phyloP scores from a whole-genome alignment of 2,113 vertebrate species.

The Felis catus region DNA sequence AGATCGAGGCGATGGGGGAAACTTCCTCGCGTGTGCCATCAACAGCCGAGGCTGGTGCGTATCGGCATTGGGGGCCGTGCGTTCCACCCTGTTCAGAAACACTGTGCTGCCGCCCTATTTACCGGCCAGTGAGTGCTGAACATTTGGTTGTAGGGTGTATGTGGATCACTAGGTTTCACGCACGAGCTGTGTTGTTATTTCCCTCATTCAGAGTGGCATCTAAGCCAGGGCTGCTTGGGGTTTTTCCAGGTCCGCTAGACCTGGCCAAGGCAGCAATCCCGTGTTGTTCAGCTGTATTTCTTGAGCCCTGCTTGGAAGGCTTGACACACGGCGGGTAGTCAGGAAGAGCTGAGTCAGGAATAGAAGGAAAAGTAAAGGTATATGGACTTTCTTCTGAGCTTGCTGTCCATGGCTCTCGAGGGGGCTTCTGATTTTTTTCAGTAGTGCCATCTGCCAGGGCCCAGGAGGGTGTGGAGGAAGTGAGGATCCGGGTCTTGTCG shows the following conservation, averaged over 20 bases:
- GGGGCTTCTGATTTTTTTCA: neutral
- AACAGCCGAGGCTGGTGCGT: neutral
- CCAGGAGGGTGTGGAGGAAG: neutral
- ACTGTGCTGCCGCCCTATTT: neutral
- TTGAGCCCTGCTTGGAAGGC: neutral
- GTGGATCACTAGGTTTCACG: neutral
- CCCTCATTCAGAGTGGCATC: slow-evolving; percentile 4
- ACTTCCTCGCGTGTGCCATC: neutral
- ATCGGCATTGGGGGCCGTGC: neutral
- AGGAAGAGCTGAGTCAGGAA: neutral
- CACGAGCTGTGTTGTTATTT: slow-evolving; percentile 42
- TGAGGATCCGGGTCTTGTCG: neutral
- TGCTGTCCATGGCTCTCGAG: neutral
- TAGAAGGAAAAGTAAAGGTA: neutral
- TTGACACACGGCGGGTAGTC: neutral
- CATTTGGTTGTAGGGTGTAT: neutral
- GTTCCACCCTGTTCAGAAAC: neutral
- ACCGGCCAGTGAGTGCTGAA: neutral
- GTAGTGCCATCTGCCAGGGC: neutral
- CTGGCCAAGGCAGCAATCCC: neutral
- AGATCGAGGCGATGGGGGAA: neutral
- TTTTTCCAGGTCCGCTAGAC: neutral
- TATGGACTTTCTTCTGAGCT: neutral
- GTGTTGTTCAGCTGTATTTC: neutral
- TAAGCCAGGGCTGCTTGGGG: neutral